phyloP scores from a whole-genome alignment of 2,888 invertebrate genomes.

The Aradus depressus region DNA sequence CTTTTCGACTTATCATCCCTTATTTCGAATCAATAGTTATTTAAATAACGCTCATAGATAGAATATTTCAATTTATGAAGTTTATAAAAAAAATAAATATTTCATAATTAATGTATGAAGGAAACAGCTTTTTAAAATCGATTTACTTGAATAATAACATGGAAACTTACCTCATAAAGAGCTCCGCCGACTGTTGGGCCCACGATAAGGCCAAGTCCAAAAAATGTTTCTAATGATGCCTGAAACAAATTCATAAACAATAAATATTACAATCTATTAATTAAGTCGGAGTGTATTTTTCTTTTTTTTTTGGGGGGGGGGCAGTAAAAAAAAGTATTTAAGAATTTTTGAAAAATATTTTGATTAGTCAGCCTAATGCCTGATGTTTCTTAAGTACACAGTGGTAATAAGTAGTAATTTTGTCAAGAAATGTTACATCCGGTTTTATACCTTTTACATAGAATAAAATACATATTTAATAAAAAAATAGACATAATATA shows the following conservation, averaged over 20 bases:
- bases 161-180: slow-evolving; percentile 50
- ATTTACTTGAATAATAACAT: not conserved
- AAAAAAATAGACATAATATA: slow-evolving; percentile 2
- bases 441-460: too few species aligned
- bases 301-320: not conserved
- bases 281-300: too few species aligned
- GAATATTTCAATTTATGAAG: not conserved
- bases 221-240: slow-evolving; percentile 78
- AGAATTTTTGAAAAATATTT: too few species aligned
- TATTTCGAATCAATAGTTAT: not conserved
- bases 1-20: too few species aligned
- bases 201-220: slow-evolving; percentile 74
- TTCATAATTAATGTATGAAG: not conserved
- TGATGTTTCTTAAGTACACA: too few species aligned
- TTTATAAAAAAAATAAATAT: not conserved
- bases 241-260: slow-evolving; percentile 33
- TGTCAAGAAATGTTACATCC: too few species aligned
- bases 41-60: not conserved
- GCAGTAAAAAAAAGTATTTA: too few species aligned
- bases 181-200: slow-evolving; percentile 85
- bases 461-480: too few species aligned
- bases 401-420: too few species aligned
- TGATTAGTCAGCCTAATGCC: too few species aligned
- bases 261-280: not conserved
- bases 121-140: not conserved